These are phyloP conservation scores for Frieseomelitta varia DNA, from an alignment of 1,140 invertebrate species.

Conservation along the genomic window DNA sequence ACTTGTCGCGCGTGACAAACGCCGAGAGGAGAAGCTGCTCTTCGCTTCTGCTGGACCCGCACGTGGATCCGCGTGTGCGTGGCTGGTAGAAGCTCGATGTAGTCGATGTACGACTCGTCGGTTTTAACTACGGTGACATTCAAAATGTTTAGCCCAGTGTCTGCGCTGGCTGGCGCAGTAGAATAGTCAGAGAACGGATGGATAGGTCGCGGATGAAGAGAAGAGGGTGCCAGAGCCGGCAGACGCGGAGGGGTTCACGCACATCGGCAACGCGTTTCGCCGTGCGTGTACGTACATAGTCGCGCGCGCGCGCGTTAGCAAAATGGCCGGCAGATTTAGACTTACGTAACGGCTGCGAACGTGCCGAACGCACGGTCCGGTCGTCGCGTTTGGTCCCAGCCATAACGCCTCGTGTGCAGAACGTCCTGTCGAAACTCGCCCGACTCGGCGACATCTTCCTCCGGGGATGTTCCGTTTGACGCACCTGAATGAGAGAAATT, in stretches of 20 bases:
- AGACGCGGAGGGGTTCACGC: constrained; percentile 61
- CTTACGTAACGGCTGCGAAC: constrained; percentile 74
- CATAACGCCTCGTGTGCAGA: constrained; percentile 40
- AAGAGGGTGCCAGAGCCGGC: constrained; percentile 48
- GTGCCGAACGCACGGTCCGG: constrained; percentile 66
- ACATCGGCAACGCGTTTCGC: not conserved
- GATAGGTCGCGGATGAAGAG: constrained; percentile 31
- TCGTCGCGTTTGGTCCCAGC: constrained; percentile 59
- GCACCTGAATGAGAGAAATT: not conserved
- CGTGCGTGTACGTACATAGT: too few relatives aligned
- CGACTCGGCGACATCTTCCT: too few relatives aligned
- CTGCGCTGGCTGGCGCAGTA: constrained; percentile 4
- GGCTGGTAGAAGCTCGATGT: constrained; percentile 8
- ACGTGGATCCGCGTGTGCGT: constrained; percentile 28
- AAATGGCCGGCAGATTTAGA: constrained; percentile 80
- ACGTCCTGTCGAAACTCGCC: not conserved
- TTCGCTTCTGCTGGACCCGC: not conserved
- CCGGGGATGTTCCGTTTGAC: too few relatives aligned
- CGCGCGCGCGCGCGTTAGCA: constrained; percentile 67
- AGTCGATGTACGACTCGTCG: too few relatives aligned
- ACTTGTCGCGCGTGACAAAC: too few relatives aligned
- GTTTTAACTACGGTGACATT: constrained; percentile 72
- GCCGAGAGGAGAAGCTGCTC: too few relatives aligned
- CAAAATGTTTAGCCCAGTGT: constrained; percentile 65
- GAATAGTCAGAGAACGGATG: constrained; percentile 7